Base-by-base conservation (phyloP, 2,113 vertebrate genomes). In the Verasper variegatus region DNA sequence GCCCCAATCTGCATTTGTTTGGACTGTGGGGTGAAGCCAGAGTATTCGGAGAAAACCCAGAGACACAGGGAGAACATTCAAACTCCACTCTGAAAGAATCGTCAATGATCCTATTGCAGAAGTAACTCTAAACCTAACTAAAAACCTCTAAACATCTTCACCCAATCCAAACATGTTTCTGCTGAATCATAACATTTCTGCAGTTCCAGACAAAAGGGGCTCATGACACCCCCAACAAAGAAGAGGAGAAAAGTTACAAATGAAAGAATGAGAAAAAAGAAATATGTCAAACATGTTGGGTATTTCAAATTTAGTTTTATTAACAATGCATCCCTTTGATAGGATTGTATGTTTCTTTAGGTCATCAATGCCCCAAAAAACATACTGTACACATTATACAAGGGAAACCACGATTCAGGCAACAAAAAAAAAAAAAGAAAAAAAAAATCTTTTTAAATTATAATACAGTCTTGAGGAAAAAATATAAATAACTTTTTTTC, bases 311-410 rank as follows among this genome's bases (percentile, higher is more conserved):
- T 90, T 90, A 84, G 40, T 96, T 98, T 98, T 96, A 98, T 97
- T 97, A 97, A 96, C 95, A 97, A 96, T 83, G 95, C 94, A 97
- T 97, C 97, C 97, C 96, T 98, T 98, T 97, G 92, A 96, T 95
- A 96, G 95, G 95, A 96, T 96, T 95, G 92, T 94, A 97, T 71
- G 93, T 91, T 97, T 97, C 90, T 96, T 95, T 91, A 96, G 97
- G 96, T 97, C 94, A 94, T 92, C 94, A 97, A 96, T 96, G 94
- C 95, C 96, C 92, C 80, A 87, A 94, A 83, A 83, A 95, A 97
- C 95, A 96, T 96, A 97, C 96, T 97, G 94, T 97, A 96, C 96
- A 97, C 95, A 95, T 96, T 96, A 94, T 96, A 97, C 94, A 96
- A 95, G 94, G 92, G 92, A 94, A 95, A 94, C 95, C 94, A 95